Base-by-base conservation (phyloP, 2,888 invertebrate species). In the Altica lythri region DNA sequence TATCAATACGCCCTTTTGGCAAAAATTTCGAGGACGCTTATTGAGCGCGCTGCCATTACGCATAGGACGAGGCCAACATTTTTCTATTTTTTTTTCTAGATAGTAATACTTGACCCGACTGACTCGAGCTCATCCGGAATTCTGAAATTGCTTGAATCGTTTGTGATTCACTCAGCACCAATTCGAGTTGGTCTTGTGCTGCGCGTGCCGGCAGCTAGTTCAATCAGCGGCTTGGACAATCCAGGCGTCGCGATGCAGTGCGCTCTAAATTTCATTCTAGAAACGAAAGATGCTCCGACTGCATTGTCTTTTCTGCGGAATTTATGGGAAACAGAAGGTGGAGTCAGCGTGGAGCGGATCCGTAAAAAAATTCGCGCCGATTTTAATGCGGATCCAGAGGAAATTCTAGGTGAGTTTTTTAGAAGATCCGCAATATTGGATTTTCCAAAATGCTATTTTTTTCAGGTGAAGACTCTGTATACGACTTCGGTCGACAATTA, bases 161-260 rank as follows among this genome's bases (percentile, higher is more conserved):
- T 99, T 70, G 86, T 92, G 55, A 84, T 90, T 37, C 95, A 98
- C 75, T 87, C 89, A 53, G 94, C 95, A 3, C 97, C 98, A 0
- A 81, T 90, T 37, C 84, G 95, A 57, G 85, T 98, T 27, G 98
- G 97, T 1, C 71, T 98, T 22, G 89, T 96, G 1, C 87, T 97
- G 57, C 81, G 86, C 27, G 84, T 84, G 2, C 82, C 85, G 56
- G 79, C 83, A 53, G 77, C 81, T 16, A 72, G 80, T 35, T 79
- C 79, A 1, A 71, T 80, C 1, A 82, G 80, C 53, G 86, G 86
- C 0, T 73, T 81, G n/a, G 80, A 81, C 1, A 86, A 88, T 72
- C 83, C 92, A 1, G 88, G 90, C 19, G 85, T 92, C 1, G 94
- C 95, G 13, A 79, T 95, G 54, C 81, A 91, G 6, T 89, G 92